Evolutionary conservation across 2,797 vertebrate genomes (phyloP).

Genomic region (Todus mexicanus): DNA sequence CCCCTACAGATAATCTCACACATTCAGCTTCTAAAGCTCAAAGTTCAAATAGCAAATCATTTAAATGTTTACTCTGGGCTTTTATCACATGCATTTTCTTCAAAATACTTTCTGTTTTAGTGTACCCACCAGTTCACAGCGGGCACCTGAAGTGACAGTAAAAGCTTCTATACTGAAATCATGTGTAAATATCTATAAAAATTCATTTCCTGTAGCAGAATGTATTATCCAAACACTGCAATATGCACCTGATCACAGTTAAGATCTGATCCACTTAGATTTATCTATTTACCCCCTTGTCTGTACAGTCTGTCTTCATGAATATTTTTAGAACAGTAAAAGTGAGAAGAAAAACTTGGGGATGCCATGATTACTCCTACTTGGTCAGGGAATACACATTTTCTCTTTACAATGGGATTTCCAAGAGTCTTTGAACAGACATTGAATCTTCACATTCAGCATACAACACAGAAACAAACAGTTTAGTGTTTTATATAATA

Average conservation of each 20-base stretch:
- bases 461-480: not conserved
- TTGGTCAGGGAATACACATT: not conserved
- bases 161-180: not conserved
- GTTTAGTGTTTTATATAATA: not conserved
- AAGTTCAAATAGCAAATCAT: not conserved
- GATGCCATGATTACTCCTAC: not conserved
- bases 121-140: not conserved
- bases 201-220: not conserved
- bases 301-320: not conserved
- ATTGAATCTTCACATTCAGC: not conserved
- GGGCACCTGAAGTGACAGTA: not conserved
- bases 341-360: not conserved
- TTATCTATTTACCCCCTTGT: not conserved
- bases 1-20: not conserved
- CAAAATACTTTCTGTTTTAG: not conserved
- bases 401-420: not conserved
- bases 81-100: not conserved
- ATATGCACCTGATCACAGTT: not conserved
- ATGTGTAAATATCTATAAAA: not conserved
- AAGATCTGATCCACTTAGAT: not conserved
- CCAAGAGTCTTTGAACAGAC: not conserved
- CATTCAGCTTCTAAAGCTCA: not conserved
- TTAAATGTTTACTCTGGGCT: not conserved
- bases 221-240: not conserved
- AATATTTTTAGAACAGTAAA: conserved; percentile 1